A percentile compares a stretch with the other conserved stretches of the same genome.
phyloP scores from a whole-genome alignment of 2,797 vertebrate species.

The Rhynchotus rufescens region DNA sequence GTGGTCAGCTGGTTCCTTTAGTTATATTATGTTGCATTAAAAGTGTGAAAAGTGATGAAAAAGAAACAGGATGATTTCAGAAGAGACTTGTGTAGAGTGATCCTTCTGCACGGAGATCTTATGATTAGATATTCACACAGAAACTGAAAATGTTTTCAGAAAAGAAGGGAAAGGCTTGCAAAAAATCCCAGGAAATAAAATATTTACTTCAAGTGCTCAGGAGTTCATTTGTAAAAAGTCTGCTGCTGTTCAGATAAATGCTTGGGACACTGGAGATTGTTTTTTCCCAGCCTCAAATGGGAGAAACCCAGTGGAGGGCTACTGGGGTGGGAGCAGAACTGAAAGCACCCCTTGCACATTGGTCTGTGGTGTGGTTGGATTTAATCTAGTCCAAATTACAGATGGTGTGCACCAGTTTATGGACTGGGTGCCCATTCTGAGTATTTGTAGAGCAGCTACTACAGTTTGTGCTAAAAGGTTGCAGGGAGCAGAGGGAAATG shows the following conservation, averaged over 20 bases:
- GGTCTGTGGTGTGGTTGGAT: background rate
- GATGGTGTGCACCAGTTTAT: background rate
- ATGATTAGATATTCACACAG: background rate
- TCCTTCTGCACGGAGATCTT: background rate
- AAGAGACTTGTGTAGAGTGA: background rate
- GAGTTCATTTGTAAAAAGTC: background rate
- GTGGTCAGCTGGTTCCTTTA: background rate
- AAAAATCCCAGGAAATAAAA: background rate
- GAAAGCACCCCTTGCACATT: background rate
- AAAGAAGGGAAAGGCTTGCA: background rate
- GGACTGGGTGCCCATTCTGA: background rate
- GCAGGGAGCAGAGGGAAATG: background rate
- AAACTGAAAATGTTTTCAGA: background rate
- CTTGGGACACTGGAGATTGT: background rate
- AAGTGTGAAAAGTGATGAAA: background rate
- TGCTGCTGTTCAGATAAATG: background rate
- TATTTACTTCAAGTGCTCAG: background rate
- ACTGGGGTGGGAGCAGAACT: background rate
- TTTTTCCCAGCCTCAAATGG: background rate
- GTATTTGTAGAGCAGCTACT: background rate
- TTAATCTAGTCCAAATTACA: background rate
- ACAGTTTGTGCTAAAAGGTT: background rate
- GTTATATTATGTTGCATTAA: background rate
- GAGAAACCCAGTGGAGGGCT: no score
- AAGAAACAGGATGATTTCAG: background rate